phyloP scores from a whole-genome alignment of 2,797 vertebrate genomes.

The Pristis pectinata region DNA sequence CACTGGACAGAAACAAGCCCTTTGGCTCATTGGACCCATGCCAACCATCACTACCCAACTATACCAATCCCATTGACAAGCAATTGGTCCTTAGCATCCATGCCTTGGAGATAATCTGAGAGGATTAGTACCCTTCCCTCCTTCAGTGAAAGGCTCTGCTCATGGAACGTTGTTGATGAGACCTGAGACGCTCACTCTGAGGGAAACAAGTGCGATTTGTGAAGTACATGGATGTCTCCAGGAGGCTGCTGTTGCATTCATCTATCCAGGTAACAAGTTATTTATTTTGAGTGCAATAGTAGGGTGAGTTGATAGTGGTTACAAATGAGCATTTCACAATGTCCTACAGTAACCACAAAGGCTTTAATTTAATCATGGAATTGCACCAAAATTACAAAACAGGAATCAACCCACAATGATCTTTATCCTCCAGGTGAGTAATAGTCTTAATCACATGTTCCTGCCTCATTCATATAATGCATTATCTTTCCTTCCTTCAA shows the following conservation, averaged over 20 bases:
- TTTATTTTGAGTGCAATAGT: not conserved
- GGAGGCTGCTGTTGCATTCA: not conserved
- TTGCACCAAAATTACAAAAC: not conserved
- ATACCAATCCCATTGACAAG: too few species aligned
- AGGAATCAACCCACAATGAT: not conserved
- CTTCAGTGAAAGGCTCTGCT: not conserved
- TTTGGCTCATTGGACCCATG: too few species aligned
- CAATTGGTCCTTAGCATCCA: too few species aligned
- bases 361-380: not conserved
- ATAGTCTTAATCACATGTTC: not conserved
- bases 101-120: not conserved
- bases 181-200: not conserved
- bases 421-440: not conserved
- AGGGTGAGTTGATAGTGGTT: not conserved
- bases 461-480: not conserved
- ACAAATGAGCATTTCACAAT: not conserved
- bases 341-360: not conserved
- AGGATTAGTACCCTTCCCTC: too few species aligned
- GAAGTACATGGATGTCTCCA: not conserved
- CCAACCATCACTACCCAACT: too few species aligned
- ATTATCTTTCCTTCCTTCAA: not conserved
- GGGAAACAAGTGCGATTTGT: not conserved
- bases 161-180: not conserved
- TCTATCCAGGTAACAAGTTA: not conserved
- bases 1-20: too few species aligned